phyloP scores from a whole-genome alignment of 2,113 vertebrate genomes.

The Sturnira hondurensis region DNA sequence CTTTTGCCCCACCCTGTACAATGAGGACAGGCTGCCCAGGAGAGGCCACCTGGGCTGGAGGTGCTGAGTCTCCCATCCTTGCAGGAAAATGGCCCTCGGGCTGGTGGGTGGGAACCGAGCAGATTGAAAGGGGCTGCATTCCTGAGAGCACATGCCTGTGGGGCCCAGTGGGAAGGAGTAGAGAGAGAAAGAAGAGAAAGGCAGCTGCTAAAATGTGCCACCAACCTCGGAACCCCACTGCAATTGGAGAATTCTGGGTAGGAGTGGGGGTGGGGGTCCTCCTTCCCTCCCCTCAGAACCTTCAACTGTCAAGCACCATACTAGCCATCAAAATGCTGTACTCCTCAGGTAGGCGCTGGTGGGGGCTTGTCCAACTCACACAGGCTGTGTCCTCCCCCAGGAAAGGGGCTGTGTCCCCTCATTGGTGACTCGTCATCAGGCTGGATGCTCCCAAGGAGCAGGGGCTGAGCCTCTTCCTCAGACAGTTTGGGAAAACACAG shows the following conservation, averaged over 20 bases:
- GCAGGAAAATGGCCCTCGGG: background rate
- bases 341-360: background rate
- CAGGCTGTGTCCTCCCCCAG: too few relatives aligned
- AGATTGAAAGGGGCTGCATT: background rate
- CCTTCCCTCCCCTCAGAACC: background rate
- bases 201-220: background rate
- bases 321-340: background rate
- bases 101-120: background rate
- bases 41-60: background rate
- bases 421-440: background rate
- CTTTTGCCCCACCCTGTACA: background rate
- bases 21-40: background rate
- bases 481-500: background rate
- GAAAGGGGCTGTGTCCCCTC: background rate
- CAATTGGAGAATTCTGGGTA: background rate
- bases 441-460: background rate
- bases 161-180: accelerated
- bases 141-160: background rate
- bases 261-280: background rate
- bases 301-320: conserved; percentile 55
- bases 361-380: background rate
- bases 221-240: background rate
- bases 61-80: background rate
- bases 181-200: background rate
- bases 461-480: background rate